phyloP scores from a whole-genome alignment of 2,797 vertebrate genomes.

The Ctenopoma kingsleyae region DNA sequence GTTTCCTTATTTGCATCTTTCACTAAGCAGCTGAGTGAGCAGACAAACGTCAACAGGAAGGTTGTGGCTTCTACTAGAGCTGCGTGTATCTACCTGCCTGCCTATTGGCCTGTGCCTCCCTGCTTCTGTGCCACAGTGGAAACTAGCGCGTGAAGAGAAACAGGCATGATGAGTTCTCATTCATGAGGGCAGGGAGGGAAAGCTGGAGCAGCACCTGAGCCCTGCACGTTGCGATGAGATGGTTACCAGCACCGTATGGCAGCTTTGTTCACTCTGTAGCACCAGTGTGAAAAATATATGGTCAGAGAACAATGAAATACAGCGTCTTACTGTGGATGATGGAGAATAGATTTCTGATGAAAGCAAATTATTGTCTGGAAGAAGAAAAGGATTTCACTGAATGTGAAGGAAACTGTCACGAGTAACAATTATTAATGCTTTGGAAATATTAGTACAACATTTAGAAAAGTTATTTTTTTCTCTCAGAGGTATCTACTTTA shows the following conservation, averaged over 20 bases:
- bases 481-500: neutral
- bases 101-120: constrained; percentile 29
- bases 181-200: constrained; percentile 41
- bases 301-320: constrained; percentile 28
- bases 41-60: constrained; percentile 60
- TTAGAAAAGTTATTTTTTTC: constrained; percentile 2
- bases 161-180: constrained; percentile 65
- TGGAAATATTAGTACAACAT: neutral
- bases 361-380: constrained; percentile 19
- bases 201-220: constrained; percentile 57
- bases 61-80: constrained; percentile 54
- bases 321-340: constrained; percentile 12
- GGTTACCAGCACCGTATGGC: constrained; percentile 43
- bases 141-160: constrained; percentile 55
- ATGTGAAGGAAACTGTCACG: constrained; percentile 3
- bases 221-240: constrained; percentile 49
- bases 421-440: neutral
- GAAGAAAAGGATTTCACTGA: constrained; percentile 15
- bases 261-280: constrained; percentile 51
- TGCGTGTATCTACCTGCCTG: constrained; percentile 42
- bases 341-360: constrained; percentile 18
- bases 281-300: constrained; percentile 40
- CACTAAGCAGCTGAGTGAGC: constrained; percentile 42
- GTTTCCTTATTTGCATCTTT: constrained; percentile 49
- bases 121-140: constrained; percentile 30